phyloP scores from a whole-genome alignment of 2,888 invertebrate genomes.

The Ligdia adustata region DNA sequence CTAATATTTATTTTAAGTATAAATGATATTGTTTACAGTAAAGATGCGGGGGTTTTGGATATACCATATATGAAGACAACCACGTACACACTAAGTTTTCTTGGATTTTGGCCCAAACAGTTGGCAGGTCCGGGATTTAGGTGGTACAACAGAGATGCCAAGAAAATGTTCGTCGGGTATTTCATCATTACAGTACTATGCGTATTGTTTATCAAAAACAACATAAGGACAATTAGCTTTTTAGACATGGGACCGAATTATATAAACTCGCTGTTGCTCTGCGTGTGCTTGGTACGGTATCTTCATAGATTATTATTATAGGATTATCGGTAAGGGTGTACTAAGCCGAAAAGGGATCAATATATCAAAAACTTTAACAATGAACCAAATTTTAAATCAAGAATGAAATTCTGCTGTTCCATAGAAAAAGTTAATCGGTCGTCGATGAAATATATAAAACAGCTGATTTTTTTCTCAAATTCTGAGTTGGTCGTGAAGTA shows the following conservation, averaged over 20 bases:
- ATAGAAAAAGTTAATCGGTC: too few species aligned
- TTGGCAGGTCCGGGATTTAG: too few species aligned
- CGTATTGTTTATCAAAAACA: neutral
- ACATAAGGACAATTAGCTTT: neutral
- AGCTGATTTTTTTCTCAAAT: too few species aligned
- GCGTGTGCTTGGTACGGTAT: neutral
- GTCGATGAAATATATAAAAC: too few species aligned
- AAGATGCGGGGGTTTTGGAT: neutral
- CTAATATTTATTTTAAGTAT: too few species aligned
- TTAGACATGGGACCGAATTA: conserved; percentile 1
- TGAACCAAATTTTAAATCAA: too few species aligned
- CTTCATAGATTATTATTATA: too few species aligned
- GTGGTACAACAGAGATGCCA: neutral
- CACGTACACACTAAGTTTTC: neutral
- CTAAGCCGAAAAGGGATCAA: too few species aligned
- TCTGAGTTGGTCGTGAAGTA: too few species aligned
- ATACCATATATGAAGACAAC: neutral
- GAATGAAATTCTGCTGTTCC: too few species aligned
- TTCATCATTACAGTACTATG: neutral
- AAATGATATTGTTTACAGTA: neutral
- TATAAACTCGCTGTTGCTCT: neutral
- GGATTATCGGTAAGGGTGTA: too few species aligned
- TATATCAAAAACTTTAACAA: too few species aligned
- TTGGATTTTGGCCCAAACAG: neutral
- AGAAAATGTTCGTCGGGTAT: neutral